phyloP scores from a whole-genome alignment of 2,797 vertebrate species.

The Rhinatrema bivittatum region DNA sequence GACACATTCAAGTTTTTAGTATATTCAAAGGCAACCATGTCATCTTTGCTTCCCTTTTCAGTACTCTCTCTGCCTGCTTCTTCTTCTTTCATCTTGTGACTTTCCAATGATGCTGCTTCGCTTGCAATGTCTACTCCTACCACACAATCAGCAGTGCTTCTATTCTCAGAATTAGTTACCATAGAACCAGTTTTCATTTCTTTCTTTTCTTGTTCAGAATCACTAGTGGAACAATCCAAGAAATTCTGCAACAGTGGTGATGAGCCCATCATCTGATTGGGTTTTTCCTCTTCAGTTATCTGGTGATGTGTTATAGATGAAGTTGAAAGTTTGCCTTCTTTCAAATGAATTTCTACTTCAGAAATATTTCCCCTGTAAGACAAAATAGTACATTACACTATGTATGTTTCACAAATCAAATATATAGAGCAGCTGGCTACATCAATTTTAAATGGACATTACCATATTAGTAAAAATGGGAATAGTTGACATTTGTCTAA shows the following conservation, averaged over 20 bases:
- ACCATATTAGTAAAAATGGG: too few relatives aligned
- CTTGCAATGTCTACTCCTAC: slow-evolving; percentile 19
- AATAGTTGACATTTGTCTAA: too few relatives aligned
- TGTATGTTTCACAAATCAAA: too few relatives aligned
- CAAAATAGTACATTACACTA: too few relatives aligned
- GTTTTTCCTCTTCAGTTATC: slow-evolving; percentile 26
- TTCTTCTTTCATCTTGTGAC: slow-evolving; percentile 19
- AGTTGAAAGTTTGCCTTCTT: slow-evolving; percentile 22
- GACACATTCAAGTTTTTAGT: background rate
- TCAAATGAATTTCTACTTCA: slow-evolving; percentile 20
- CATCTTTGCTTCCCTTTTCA: background rate
- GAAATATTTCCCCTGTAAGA: slow-evolving; percentile 42
- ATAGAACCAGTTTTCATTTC: slow-evolving; percentile 5
- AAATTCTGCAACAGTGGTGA: slow-evolving; percentile 8
- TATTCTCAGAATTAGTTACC: slow-evolving; percentile 12
- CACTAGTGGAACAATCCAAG: slow-evolving; percentile 1
- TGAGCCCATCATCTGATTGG: background rate
- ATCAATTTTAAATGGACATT: too few relatives aligned
- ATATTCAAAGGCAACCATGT: background rate
- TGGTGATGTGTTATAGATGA: slow-evolving; percentile 19
- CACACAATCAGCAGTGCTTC: slow-evolving; percentile 3
- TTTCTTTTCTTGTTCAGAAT: slow-evolving; percentile 26
- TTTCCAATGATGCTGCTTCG: slow-evolving; percentile 14
- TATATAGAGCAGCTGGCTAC: too few relatives aligned
- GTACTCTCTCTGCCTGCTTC: background rate